Conservation (phyloP, 2,888 invertebrate genomes). For the Prosopocoilus inquinatus region DNA sequence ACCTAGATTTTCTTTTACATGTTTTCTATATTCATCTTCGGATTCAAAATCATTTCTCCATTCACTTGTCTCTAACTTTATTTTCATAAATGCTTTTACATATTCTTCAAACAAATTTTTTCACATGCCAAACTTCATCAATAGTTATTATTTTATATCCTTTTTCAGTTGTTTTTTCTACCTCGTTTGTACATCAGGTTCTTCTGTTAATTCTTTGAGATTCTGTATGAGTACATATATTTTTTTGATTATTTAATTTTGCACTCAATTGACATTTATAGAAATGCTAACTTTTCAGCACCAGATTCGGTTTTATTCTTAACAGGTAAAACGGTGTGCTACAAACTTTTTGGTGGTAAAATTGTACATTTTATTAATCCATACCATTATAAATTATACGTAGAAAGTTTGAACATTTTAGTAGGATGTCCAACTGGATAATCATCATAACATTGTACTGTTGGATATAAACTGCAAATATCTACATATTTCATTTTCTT, state of each 20-base stretch:
- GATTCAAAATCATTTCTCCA: constrained; percentile 17
- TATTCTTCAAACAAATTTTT: constrained; percentile 27
- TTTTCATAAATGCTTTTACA: constrained; percentile 25
- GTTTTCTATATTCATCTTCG: constrained; percentile 23
- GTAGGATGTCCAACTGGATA: too few relatives aligned
- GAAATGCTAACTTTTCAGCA: too few relatives aligned
- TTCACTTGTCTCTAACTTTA: constrained; percentile 19
- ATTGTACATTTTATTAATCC: constrained; percentile 29
- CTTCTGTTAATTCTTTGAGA: constrained; percentile 9
- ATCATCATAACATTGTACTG: too few relatives aligned
- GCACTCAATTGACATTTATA: too few relatives aligned
- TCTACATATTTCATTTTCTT: constrained; percentile 29
- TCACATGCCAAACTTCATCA: constrained; percentile 26
- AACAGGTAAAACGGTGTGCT: too few relatives aligned
- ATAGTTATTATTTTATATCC: constrained; percentile 26
- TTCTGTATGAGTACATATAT: constrained; percentile 6
- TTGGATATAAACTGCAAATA: too few relatives aligned
- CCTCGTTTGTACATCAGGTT: constrained; percentile 17
- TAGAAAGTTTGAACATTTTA: too few relatives aligned
- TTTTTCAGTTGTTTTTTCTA: too few relatives aligned
- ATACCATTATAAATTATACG: constrained; percentile 27
- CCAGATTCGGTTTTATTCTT: too few relatives aligned
- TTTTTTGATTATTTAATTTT: background rate
- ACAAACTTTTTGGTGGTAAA: too few relatives aligned
- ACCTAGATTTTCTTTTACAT: constrained; percentile 24